These are phyloP conservation scores for Equus przewalskii DNA, from an alignment of 2,113 vertebrate genomes.

Conservation along the genomic window DNA sequence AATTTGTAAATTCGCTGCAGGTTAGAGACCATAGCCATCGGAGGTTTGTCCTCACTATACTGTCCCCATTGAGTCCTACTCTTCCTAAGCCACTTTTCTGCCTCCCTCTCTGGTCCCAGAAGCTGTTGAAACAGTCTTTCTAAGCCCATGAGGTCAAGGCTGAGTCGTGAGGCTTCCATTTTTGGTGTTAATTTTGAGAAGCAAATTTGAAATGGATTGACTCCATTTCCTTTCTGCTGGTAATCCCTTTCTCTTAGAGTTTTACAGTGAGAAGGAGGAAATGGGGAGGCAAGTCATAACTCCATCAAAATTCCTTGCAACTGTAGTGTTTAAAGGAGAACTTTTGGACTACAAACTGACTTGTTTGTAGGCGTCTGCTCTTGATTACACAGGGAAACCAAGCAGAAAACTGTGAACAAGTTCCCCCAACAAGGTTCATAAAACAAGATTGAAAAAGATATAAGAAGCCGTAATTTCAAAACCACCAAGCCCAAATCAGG, in stretches of 20 bases:
- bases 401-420: conserved; percentile 46
- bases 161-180: neutral
- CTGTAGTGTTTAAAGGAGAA: conserved; percentile 8
- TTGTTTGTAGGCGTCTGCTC: neutral
- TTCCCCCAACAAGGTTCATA: conserved; percentile 26
- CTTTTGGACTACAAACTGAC: neutral
- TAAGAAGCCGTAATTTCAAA: conserved; percentile 59
- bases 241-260: neutral
- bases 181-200: neutral
- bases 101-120: neutral
- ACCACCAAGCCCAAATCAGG: conserved; percentile 38
- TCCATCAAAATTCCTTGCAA: neutral
- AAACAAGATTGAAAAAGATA: conserved; percentile 62
- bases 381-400: conserved; percentile 47
- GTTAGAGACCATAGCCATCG: neutral
- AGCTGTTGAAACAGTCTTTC: neutral
- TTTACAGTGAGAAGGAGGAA: neutral
- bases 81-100: neutral
- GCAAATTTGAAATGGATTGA: neutral
- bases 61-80: neutral
- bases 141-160: neutral
- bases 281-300: neutral
- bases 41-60: neutral
- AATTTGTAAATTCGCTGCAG: neutral
- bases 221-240: neutral